Percentiles rank a stretch among this genome's conserved stretches.
Evolutionary conservation across 2,113 vertebrate genomes (phyloP).

Genomic region (Recurvirostra avosetta): DNA sequence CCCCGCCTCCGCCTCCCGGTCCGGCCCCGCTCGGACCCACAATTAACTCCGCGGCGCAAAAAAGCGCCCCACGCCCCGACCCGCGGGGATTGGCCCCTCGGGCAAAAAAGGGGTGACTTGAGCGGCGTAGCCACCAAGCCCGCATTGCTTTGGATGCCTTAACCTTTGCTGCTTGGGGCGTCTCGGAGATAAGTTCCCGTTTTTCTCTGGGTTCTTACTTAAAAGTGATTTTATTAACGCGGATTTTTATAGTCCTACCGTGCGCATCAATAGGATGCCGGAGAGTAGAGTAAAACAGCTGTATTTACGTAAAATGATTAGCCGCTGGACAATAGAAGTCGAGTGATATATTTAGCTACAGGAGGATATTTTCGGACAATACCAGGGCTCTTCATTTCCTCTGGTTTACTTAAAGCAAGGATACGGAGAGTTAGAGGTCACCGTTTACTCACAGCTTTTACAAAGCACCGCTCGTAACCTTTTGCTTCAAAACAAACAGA

Average conservation of each 20-base stretch:
- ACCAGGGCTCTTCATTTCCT: conserved; percentile 73
- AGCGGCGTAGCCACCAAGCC: background rate
- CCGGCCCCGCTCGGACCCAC: background rate
- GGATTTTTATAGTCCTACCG: background rate
- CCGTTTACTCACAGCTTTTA: conserved; percentile 49
- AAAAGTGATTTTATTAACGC: background rate
- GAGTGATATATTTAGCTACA: conserved; percentile 65
- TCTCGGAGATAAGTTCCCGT: background rate
- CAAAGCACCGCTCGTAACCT: background rate
- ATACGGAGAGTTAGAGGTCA: conserved; percentile 71
- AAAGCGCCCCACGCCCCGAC: background rate
- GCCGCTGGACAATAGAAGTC: background rate
- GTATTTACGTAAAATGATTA: conserved; percentile 44
- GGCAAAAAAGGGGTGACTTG: background rate
- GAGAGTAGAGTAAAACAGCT: background rate
- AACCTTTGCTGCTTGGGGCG: background rate
- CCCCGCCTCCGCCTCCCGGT: background rate
- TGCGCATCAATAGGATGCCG: background rate
- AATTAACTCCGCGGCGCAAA: background rate
- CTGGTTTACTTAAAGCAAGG: conserved; percentile 61
- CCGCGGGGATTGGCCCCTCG: background rate
- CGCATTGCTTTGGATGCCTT: background rate
- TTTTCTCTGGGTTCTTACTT: background rate
- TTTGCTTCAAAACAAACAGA: conserved; percentile 44
- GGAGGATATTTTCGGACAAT: conserved; percentile 73